These are phyloP conservation scores for Rhea americana DNA, from an alignment of 2,113 vertebrate species.

Conservation along the genomic window DNA sequence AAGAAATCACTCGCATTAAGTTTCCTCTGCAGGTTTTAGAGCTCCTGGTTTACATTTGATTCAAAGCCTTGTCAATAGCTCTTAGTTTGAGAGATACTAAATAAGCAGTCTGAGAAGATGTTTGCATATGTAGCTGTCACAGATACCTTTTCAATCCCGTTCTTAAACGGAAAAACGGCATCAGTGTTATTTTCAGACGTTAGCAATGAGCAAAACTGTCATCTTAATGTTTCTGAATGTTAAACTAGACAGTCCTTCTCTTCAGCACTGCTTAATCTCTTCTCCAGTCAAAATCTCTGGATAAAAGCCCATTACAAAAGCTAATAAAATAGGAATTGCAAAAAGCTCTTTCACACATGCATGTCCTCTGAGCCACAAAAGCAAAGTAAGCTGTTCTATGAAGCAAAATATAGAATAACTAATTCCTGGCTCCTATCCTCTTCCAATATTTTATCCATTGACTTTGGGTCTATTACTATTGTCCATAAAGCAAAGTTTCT, in stretches of 20 bases:
- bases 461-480: neutral
- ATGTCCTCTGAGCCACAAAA: neutral
- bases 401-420: neutral
- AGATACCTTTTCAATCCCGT: neutral
- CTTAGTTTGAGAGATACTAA: neutral
- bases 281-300: neutral
- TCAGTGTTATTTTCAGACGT: neutral
- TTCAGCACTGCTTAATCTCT: neutral
- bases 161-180: neutral
- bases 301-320: neutral
- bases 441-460: neutral
- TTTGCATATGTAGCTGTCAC: neutral
- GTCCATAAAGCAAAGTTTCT: rapidly evolving
- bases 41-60: neutral
- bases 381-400: neutral
- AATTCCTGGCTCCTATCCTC: neutral
- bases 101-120: neutral
- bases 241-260: neutral
- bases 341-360: neutral
- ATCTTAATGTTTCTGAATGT: no score
- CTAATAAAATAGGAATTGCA: neutral
- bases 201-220: no score
- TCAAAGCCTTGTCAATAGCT: neutral
- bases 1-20: rapidly evolving
- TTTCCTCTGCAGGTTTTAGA: neutral